Conservation (phyloP, 2,113 vertebrate genomes). For the Excalfactoria chinensis region DNA sequence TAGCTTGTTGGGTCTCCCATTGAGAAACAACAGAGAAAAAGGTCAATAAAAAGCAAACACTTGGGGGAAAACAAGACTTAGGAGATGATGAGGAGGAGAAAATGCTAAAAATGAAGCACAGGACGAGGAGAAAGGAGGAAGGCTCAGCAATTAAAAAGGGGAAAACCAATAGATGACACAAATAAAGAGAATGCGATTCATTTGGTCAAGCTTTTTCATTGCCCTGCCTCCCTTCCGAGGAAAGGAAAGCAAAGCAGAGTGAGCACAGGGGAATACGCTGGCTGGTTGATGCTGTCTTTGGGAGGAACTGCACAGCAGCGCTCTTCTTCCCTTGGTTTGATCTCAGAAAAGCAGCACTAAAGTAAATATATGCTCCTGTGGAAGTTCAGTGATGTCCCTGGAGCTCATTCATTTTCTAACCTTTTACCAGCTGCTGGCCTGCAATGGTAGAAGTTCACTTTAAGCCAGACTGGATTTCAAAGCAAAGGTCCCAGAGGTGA, state of each 20-base stretch:
- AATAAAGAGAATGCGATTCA: not conserved
- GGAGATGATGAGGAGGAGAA: not conserved
- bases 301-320: not conserved
- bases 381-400: constrained; percentile 29
- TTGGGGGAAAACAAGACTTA: not conserved
- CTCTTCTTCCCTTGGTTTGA: not conserved
- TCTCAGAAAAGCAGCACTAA: constrained; percentile 34
- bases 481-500: constrained; percentile 75
- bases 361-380: constrained; percentile 70
- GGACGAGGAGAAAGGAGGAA: not conserved
- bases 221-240: not conserved
- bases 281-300: not conserved
- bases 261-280: not conserved
- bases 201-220: not conserved
- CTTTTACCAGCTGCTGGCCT: constrained; percentile 74
- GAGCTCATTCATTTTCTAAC: constrained; percentile 77
- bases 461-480: constrained; percentile 75
- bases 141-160: not conserved
- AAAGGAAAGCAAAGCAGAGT: not conserved
- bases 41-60: not conserved
- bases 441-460: constrained; percentile 73
- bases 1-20: not conserved
- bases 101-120: accelerated
- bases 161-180: not conserved
- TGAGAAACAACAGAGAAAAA: not conserved